These are phyloP conservation scores for Pterocles gutturalis DNA, from an alignment of 2,113 vertebrate genomes.

Conservation along the genomic window DNA sequence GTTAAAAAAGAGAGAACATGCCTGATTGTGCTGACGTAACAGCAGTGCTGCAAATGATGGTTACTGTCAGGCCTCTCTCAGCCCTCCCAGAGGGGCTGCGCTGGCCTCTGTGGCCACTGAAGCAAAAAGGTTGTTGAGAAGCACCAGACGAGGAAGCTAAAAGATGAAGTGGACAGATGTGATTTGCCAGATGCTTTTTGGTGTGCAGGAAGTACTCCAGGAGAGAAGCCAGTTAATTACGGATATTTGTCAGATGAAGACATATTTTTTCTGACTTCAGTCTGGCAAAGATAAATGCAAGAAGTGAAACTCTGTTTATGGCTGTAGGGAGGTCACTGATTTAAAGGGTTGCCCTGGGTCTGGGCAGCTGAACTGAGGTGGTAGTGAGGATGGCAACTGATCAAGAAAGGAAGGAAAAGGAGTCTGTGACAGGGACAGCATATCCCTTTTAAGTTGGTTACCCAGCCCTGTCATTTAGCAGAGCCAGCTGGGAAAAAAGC, in stretches of 20 bases:
- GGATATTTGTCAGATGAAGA: not conserved
- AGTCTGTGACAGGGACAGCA: not conserved
- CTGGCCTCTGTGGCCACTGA: not conserved
- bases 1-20: not conserved
- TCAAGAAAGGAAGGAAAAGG: not conserved
- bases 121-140: not conserved
- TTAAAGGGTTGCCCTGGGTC: not conserved
- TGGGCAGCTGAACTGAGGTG: not conserved
- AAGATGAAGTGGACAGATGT: not conserved
- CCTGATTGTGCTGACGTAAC: not conserved
- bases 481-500: conserved; percentile 46
- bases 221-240: not conserved
- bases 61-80: not conserved
- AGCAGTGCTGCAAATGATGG: not conserved
- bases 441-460: conserved; percentile 13
- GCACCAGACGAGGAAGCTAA: not conserved
- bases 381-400: not conserved
- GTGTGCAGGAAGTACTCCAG: not conserved
- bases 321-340: not conserved
- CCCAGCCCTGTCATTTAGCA: conserved; percentile 34
- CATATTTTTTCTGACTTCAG: not conserved
- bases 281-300: not conserved
- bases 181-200: not conserved
- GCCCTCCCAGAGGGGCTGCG: not conserved
- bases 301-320: not conserved